Evolutionary conservation across 2,797 vertebrate genomes (phyloP).

Genomic region (Hemitrygon akajei): DNA sequence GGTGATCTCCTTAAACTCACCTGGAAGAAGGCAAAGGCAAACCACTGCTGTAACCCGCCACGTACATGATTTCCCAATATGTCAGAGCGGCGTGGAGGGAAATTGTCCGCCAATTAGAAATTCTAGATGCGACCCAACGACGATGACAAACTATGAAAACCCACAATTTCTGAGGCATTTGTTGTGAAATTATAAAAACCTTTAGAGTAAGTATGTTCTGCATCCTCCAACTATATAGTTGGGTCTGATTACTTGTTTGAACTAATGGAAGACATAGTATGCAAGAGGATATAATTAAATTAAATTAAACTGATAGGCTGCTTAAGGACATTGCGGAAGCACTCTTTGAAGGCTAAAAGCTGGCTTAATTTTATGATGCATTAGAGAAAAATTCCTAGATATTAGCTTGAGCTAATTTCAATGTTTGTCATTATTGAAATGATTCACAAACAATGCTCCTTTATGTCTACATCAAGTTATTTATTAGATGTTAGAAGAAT

Average conservation of each 20-base stretch:
- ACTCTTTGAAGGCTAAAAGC: not conserved
- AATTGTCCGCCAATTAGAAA: no score
- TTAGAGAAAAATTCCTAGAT: not conserved
- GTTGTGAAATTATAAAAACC: not conserved
- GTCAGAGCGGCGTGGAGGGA: no score
- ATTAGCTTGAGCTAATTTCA: not conserved
- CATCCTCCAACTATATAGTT: not conserved
- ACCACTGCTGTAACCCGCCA: no score
- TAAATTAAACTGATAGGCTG: not conserved
- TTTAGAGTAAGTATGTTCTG: not conserved
- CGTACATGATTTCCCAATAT: no score
- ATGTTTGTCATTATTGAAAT: not conserved
- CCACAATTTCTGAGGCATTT: not conserved
- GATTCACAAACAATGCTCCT: not conserved
- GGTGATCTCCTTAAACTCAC: no score
- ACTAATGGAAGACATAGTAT: not conserved
- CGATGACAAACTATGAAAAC: not conserved
- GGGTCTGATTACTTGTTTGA: not conserved
- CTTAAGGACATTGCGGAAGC: not conserved
- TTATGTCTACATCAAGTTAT: not conserved
- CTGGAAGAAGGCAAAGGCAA: no score
- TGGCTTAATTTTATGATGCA: not conserved
- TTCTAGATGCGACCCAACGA: no score
- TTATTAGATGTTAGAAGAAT: not conserved
- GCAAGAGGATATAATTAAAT: not conserved